Evolutionary conservation across 2,797 vertebrate species (phyloP).

Genomic region (Sebastes goodei): DNA sequence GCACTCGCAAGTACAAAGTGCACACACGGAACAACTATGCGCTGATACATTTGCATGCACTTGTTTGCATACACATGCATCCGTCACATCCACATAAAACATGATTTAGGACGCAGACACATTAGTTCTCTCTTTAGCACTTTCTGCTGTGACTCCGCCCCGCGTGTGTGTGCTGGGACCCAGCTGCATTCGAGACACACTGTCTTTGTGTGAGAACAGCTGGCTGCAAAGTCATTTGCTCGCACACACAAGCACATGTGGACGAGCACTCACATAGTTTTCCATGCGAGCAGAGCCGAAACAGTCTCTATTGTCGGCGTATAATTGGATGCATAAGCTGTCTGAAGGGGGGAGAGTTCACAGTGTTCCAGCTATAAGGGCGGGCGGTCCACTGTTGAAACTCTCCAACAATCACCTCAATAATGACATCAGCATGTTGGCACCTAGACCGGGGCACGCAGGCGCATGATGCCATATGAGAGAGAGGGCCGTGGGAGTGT

Average conservation of each 20-base stretch:
- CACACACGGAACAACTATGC: conserved; percentile 10
- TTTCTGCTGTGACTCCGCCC: conserved; percentile 27
- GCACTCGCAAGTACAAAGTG: conserved; percentile 14
- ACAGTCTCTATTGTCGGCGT: conserved; percentile 52
- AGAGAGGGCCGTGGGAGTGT: conserved; percentile 12
- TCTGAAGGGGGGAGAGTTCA: conserved; percentile 3
- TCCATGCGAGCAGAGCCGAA: conserved; percentile 44
- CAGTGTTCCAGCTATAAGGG: conserved; percentile 25
- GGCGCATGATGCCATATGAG: conserved; percentile 16
- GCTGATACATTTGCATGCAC: neutral
- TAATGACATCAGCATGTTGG: conserved; percentile 63
- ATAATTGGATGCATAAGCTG: conserved; percentile 63
- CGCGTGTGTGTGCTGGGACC: conserved; percentile 14
- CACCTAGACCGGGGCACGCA: conserved; percentile 9
- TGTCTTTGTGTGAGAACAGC: conserved; percentile 73
- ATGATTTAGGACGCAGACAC: conserved; percentile 23
- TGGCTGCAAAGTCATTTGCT: conserved; percentile 71
- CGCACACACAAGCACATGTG: conserved; percentile 28
- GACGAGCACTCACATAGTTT: conserved; percentile 23
- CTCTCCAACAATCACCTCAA: conserved; percentile 22
- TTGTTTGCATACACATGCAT: conserved; percentile 6
- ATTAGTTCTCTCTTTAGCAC: conserved; percentile 35
- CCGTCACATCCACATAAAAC: neutral
- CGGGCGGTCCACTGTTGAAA: conserved; percentile 13
- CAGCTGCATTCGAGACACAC: conserved; percentile 61